Evolutionary conservation across 1,140 invertebrate species (phyloP).

Genomic region (Drosophila lowei): DNA sequence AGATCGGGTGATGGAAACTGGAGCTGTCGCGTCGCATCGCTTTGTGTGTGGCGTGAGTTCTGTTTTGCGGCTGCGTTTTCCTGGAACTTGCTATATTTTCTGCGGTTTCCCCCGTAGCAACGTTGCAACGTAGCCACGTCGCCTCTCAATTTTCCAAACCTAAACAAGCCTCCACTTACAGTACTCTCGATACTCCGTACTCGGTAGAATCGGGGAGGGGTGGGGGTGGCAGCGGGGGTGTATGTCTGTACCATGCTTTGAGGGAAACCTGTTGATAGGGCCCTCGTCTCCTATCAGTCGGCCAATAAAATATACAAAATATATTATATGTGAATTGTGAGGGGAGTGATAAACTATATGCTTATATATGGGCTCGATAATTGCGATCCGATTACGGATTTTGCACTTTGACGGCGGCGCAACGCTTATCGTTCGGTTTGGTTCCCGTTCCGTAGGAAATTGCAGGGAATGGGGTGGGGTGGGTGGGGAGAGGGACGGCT

Average conservation of each 20-base stretch:
- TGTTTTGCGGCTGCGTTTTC: constrained; percentile 25
- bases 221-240: too few species aligned
- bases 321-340: constrained; percentile 14
- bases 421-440: constrained; percentile 42
- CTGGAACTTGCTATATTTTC: constrained; percentile 17
- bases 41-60: constrained; percentile 11
- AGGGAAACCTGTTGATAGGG: constrained; percentile 15
- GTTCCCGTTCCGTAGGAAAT: constrained; percentile 9
- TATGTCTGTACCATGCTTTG: background rate
- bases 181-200: background rate
- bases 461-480: constrained; percentile 12
- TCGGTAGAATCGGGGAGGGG: too few species aligned
- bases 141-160: constrained; percentile 41
- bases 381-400: constrained; percentile 53
- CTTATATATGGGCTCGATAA: constrained; percentile 29
- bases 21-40: constrained; percentile 30
- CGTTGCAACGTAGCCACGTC: constrained; percentile 29
- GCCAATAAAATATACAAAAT: constrained; percentile 18
- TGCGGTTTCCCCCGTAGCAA: constrained; percentile 44
- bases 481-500: constrained; percentile 4
- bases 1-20: constrained; percentile 17
- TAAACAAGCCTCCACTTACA: constrained; percentile 21
- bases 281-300: constrained; percentile 41
- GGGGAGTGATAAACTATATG: constrained; percentile 51
- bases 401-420: constrained; percentile 59